Conservation (phyloP, 2,888 invertebrate species). For the Ecdyonurus torrentis region DNA sequence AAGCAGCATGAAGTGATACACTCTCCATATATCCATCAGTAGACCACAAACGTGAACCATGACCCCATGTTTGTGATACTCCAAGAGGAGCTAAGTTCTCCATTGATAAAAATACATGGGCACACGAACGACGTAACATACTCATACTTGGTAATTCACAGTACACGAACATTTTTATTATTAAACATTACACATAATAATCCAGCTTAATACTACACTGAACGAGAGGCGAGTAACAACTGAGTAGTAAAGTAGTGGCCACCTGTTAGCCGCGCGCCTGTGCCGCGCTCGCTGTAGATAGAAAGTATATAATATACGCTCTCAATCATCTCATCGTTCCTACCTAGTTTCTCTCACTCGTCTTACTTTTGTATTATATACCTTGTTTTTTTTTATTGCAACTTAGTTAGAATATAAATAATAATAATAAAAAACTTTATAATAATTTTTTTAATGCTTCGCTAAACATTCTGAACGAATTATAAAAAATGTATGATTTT, state of each 20-base stretch:
- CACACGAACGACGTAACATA: slow-evolving; percentile 1
- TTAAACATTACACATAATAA: background rate
- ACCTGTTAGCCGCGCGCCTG: background rate
- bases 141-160: too few species aligned
- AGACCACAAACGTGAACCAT: background rate
- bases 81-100: background rate
- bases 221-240: too few species aligned
- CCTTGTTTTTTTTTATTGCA: background rate
- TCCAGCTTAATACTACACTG: too few species aligned
- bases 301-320: background rate
- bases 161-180: background rate
- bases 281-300: background rate
- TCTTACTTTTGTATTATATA: too few species aligned
- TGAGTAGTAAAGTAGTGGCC: too few species aligned
- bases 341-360: background rate
- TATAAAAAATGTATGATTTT: too few species aligned
- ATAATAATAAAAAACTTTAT: too few species aligned
- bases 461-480: background rate
- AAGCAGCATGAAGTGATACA: background rate
- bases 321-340: background rate
- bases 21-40: background rate
- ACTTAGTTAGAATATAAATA: too few species aligned
- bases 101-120: background rate
- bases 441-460: background rate
- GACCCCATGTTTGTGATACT: background rate